These are phyloP conservation scores for Chrysopa pallens DNA, from an alignment of 1,140 invertebrate genomes.

Conservation along the genomic window DNA sequence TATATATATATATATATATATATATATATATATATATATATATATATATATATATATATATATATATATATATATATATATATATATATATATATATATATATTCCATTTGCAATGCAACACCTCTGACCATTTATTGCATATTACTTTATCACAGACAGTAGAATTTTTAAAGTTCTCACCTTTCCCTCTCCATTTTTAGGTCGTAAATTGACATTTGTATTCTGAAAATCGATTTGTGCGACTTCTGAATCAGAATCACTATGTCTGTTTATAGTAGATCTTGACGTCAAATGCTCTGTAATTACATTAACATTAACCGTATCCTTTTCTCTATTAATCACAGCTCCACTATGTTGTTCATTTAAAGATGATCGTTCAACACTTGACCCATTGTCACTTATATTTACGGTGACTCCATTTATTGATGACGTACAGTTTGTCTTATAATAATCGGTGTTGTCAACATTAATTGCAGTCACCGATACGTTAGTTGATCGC, in stretches of 20 bases:
- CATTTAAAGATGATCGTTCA: not conserved
- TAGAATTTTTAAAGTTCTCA: no score
- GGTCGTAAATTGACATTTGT: slow-evolving; percentile 15
- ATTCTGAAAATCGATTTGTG: slow-evolving; percentile 20
- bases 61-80: no score
- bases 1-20: no score
- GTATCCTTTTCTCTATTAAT: not conserved
- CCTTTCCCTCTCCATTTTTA: slow-evolving; percentile 8
- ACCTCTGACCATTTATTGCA: no score
- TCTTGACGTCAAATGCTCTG: no score
- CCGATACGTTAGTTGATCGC: slow-evolving; percentile 22
- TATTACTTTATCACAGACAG: no score
- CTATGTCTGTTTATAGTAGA: not conserved
- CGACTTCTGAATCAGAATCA: slow-evolving; percentile 17
- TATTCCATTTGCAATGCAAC: no score
- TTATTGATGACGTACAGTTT: not conserved
- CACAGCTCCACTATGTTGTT: no score
- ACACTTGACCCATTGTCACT: not conserved
- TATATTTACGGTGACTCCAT: not conserved
- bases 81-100: no score
- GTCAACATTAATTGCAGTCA: slow-evolving; percentile 22
- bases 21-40: no score
- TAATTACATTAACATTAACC: no score
- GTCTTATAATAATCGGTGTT: not conserved
- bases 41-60: no score